phyloP scores from a whole-genome alignment of 30 jellyfish, hydroid and myxozoan species.

The Chrysaora quinquecirrha region DNA sequence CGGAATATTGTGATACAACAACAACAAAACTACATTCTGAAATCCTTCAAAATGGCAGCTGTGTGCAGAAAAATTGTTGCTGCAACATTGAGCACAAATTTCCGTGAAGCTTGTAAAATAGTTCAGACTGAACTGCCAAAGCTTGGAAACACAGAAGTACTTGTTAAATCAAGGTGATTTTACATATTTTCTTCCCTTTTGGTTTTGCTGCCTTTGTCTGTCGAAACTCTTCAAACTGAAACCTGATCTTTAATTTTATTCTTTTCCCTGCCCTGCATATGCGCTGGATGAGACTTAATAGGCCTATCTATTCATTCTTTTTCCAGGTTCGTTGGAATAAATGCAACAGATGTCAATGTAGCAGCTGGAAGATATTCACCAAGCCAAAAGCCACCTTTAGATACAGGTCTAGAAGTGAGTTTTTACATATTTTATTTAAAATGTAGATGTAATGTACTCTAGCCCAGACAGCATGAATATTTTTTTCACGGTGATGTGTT shows the following conservation, averaged over 20 bases:
- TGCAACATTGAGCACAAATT: slow-evolving; percentile 62
- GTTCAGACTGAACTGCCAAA: slow-evolving; percentile 35
- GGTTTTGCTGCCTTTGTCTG: background rate
- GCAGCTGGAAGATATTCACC: slow-evolving; percentile 90
- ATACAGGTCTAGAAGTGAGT: slow-evolving; percentile 82
- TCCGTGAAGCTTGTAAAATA: slow-evolving; percentile 78
- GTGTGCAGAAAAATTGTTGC: slow-evolving; percentile 66
- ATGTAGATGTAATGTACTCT: too few species aligned
- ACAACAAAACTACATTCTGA: background rate
- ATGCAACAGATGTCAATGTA: slow-evolving; percentile 92
- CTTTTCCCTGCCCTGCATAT: too few species aligned
- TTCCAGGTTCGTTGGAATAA: slow-evolving; percentile 82
- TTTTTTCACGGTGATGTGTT: too few species aligned
- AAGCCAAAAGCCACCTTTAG: slow-evolving; percentile 68
- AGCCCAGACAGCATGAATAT: too few species aligned
- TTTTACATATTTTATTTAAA: too few species aligned
- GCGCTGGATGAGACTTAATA: too few species aligned
- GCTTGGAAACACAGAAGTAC: slow-evolving; percentile 66
- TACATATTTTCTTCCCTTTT: background rate
- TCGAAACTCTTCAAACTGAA: too few species aligned
- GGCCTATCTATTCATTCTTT: too few species aligned
- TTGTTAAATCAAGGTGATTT: slow-evolving; percentile 64
- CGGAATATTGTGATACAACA: too few species aligned
- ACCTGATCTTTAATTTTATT: too few species aligned
- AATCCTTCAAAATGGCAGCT: background rate